Conservation (phyloP, 2,888 invertebrate genomes). For the Netelia melanura region DNA sequence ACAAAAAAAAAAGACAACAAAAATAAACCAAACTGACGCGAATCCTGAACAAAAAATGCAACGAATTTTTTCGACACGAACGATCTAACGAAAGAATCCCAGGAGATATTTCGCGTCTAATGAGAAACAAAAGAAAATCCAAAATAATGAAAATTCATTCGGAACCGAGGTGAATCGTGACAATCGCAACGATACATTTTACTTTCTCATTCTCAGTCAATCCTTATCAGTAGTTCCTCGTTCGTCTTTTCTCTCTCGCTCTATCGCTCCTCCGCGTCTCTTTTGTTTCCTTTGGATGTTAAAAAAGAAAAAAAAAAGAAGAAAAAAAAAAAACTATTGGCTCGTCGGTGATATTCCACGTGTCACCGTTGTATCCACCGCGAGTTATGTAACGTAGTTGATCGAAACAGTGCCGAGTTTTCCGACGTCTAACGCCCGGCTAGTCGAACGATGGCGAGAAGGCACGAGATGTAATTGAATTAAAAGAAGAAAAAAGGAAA, state of each 20-base stretch:
- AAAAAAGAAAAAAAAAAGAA: background rate
- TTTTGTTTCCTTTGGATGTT: conserved; percentile 4
- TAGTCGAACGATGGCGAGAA: conserved; percentile 35
- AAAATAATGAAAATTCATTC: background rate
- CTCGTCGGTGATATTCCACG: conserved; percentile 64
- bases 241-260: conserved; percentile 13
- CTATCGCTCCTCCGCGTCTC: conserved; percentile 12
- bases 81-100: background rate
- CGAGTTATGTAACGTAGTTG: conserved; percentile 63
- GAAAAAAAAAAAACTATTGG: conserved; percentile 1
- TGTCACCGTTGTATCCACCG: conserved; percentile 60
- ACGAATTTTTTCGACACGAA: background rate
- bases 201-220: conserved; percentile 1
- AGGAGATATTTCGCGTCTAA: background rate
- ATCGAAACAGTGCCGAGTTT: conserved; percentile 38
- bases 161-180: background rate
- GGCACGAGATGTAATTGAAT: conserved; percentile 33
- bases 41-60: background rate
- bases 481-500: conserved; percentile 30
- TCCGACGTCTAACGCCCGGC: conserved; percentile 14
- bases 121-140: conserved; percentile 8
- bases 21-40: background rate
- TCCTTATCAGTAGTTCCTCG: conserved; percentile 46
- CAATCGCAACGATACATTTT: background rate
- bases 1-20: no score